Conservation (phyloP, 2,797 vertebrate genomes). For the Esox lucius region DNA sequence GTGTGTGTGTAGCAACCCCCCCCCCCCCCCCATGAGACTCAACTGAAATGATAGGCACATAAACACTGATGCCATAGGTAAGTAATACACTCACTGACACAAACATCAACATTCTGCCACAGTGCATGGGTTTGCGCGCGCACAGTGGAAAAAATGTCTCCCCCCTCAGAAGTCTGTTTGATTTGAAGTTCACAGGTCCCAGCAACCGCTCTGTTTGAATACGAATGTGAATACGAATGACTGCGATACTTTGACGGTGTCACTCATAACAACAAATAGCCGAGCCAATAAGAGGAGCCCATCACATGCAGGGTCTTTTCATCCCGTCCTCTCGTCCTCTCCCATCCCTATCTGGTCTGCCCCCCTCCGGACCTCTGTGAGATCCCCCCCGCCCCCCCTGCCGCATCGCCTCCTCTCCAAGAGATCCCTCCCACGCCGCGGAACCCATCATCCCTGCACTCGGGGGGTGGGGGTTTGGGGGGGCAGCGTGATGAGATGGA, state of each 20-base stretch:
- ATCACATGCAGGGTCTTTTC: neutral
- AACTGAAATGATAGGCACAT: neutral
- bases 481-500: no score
- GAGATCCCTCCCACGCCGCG: neutral
- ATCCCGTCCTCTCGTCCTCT: neutral
- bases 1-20: neutral
- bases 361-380: neutral
- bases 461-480: conserved; percentile 36
- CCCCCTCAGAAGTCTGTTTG: conserved; percentile 40
- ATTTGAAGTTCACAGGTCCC: conserved; percentile 31
- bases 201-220: conserved; percentile 33
- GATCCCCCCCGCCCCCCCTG: no score
- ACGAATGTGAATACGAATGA: conserved; percentile 40
- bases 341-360: neutral
- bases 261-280: conserved; percentile 9
- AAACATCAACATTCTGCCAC: neutral
- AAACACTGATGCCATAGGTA: neutral
- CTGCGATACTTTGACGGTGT: conserved; percentile 17
- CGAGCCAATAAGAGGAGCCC: neutral
- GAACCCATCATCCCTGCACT: neutral
- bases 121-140: neutral
- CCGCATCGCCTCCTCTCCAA: neutral
- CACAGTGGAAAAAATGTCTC: neutral
- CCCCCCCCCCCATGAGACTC: neutral
- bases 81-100: neutral